phyloP scores from a whole-genome alignment of 1,140 invertebrate species.

The Panagrolaimus sp. region DNA sequence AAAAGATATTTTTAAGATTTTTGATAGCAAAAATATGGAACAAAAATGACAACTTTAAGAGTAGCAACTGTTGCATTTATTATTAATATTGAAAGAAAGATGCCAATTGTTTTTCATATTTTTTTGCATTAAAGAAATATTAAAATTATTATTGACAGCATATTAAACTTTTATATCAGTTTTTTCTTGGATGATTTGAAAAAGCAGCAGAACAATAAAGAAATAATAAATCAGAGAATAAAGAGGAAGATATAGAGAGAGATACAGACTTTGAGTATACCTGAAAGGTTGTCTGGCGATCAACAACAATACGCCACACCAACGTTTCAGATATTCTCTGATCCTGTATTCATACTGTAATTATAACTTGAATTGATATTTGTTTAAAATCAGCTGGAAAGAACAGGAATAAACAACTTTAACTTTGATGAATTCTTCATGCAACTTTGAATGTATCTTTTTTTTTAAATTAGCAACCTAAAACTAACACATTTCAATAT shows the following conservation, averaged over 20 bases:
- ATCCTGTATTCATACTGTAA: too few species aligned
- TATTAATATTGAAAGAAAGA: background rate
- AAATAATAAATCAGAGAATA: background rate
- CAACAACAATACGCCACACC: background rate
- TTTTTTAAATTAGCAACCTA: too few species aligned
- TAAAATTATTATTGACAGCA: background rate
- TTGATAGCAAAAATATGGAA: too few species aligned
- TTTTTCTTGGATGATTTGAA: background rate
- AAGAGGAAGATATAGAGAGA: background rate
- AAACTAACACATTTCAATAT: too few species aligned
- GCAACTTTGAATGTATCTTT: too few species aligned
- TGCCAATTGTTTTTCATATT: background rate
- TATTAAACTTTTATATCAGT: background rate
- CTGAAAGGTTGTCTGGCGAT: constrained; percentile 12
- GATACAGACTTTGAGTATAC: constrained; percentile 4
- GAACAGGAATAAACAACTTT: too few species aligned
- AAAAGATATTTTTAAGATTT: too few species aligned
- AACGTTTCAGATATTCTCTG: constrained; percentile 13
- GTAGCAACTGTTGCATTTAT: constrained; percentile 12
- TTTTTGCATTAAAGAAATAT: background rate
- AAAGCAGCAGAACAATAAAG: background rate
- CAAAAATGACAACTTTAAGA: background rate
- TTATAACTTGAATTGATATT: too few species aligned
- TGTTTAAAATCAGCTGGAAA: too few species aligned
- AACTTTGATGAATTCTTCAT: too few species aligned